Percentiles rank a stretch among this genome's conserved stretches.
These are phyloP conservation scores for Damaliscus lunatus DNA, from an alignment of 2,113 vertebrate species.

Conservation along the genomic window DNA sequence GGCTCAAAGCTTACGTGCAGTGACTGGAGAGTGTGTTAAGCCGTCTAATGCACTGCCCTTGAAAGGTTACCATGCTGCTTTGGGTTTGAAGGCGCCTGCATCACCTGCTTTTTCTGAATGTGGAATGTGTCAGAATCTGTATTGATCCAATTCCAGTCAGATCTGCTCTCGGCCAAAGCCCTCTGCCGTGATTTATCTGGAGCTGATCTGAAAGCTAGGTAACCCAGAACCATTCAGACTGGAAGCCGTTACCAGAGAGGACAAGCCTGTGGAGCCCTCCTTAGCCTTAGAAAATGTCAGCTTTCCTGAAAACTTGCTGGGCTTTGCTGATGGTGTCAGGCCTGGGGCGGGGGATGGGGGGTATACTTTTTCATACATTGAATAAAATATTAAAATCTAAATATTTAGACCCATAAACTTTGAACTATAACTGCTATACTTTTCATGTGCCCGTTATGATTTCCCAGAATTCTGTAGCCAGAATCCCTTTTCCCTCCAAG, in stretches of 20 bases:
- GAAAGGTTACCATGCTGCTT: neutral
- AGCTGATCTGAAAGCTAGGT: neutral
- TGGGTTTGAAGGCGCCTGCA: neutral
- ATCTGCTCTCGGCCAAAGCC: neutral
- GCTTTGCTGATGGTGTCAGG: neutral
- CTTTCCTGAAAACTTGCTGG: neutral
- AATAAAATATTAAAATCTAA: slow-evolving; percentile 5
- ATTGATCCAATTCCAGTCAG: neutral
- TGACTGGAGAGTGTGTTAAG: neutral
- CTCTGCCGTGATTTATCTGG: neutral
- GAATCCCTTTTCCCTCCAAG: neutral
- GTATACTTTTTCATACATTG: neutral
- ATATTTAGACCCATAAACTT: neutral
- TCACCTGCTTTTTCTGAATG: neutral
- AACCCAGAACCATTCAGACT: neutral
- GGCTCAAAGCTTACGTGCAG: neutral
- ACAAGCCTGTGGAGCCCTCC: neutral
- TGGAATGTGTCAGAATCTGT: neutral
- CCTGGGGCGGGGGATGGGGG: neutral
- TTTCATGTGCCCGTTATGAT: neutral
- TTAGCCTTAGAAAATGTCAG: neutral
- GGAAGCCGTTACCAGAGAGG: neutral
- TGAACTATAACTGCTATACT: neutral
- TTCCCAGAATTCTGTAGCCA: neutral
- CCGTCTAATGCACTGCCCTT: neutral